Evolutionary conservation across 2,797 vertebrate species (phyloP), one percentile per base, ranked within the genome.

Genomic region (Hipposideros larvatus): DNA sequence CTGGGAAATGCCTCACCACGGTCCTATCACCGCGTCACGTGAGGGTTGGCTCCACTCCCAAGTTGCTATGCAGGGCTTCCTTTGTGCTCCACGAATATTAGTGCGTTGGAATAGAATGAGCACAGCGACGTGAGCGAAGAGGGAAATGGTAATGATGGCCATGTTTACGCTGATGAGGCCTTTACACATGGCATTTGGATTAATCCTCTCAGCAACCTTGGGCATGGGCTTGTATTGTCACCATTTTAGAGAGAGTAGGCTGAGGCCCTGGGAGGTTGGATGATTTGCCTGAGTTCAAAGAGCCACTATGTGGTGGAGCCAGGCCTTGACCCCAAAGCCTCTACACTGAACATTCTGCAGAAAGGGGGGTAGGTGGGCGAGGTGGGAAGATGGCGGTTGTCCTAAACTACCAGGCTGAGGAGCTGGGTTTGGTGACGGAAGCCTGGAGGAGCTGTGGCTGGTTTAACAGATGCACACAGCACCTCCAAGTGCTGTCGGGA

Each of bases 121-220:
- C 1, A 0, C 37, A 7, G 85, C 3, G 22, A 16, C 28, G 0
- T 0, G 68, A 34, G 9, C 4, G 5, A 51, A 16, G 77, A 3
- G 11, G 13, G 53, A 9, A 2, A 8, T 5, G 1, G 13, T 1
- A 21, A 10, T 2, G 11, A 22, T 0, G 43, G 74, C 0, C 0
- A 7, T 11, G 7, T 11, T 34, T 16, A 6, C 0, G 2, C 24
- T 1, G 31, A 41, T 7, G 5, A 10, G 83, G 34, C 41, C 37
- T 1, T 8, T 14, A 1, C 4, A 5, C 8, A 5, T 1, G 1
- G 7, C 46, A 4, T 16, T 2, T 55, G 28, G 41, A 3, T 37
- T 48, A 2, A 2, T 24, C 51, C 31, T 43, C 31, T 7, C 0
- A 7, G 66, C 28, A 48, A 15, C 24, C 22, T 18, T 2, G 0